phyloP scores from a whole-genome alignment of 2,888 invertebrate species.

The Tinea trinotella region DNA sequence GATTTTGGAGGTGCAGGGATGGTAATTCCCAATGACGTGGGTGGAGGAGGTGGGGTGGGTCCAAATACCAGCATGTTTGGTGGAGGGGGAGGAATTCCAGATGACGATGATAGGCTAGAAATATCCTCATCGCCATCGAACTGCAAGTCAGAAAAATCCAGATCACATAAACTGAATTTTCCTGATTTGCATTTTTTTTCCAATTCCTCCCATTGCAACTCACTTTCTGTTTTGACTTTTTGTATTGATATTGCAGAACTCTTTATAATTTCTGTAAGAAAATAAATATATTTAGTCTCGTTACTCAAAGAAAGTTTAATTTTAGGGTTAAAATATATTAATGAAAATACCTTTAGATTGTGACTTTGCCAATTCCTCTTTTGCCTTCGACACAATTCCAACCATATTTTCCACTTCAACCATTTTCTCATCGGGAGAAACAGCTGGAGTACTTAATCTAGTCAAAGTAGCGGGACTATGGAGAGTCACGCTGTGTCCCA shows the following conservation, averaged over 20 bases:
- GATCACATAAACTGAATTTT: conserved; percentile 89
- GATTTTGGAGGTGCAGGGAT: conserved; percentile 52
- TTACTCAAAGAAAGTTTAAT: too few species aligned
- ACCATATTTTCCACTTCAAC: conserved; percentile 83
- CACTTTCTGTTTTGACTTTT: conserved; percentile 91
- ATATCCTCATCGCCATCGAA: conserved; percentile 91
- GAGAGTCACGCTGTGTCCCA: conserved; percentile 66
- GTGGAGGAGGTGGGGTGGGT: conserved; percentile 63
- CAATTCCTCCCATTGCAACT: conserved; percentile 95
- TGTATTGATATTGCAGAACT: conserved; percentile 77
- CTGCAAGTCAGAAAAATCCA: conserved; percentile 95
- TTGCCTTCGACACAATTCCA: conserved; percentile 93
- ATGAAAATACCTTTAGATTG: conserved; percentile 79
- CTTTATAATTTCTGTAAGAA: conserved; percentile 76
- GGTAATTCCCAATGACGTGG: conserved; percentile 58
- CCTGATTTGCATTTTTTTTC: conserved; percentile 79
- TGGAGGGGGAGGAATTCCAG: conserved; percentile 83
- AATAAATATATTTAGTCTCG: too few species aligned
- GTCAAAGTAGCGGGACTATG: conserved; percentile 70
- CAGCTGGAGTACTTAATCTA: conserved; percentile 73
- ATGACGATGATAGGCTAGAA: conserved; percentile 76
- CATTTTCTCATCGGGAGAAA: conserved; percentile 74
- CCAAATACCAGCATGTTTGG: conserved; percentile 76
- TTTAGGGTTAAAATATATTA: too few species aligned
- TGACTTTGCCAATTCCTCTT: conserved; percentile 90